Evolutionary conservation across 1,140 invertebrate species (phyloP).

Genomic region (Papilio polytes): DNA sequence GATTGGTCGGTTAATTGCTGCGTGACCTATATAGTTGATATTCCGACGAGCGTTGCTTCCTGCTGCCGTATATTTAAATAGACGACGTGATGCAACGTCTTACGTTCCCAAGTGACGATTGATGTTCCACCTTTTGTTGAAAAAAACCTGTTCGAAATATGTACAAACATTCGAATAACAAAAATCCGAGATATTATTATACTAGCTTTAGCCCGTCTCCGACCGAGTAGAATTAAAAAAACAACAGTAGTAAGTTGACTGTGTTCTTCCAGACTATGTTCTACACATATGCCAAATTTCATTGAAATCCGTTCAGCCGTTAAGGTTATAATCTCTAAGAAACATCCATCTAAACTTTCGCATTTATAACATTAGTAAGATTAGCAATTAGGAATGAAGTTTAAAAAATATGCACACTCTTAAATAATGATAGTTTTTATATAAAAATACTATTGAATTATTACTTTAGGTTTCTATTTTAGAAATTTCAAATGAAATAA

Average conservation of each 20-base stretch:
- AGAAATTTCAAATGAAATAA: background rate
- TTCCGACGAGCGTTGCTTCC: background rate
- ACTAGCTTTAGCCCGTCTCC: background rate
- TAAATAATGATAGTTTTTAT: no score
- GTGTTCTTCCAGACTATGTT: no score
- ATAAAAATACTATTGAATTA: background rate
- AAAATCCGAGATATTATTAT: no score
- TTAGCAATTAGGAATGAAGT: background rate
- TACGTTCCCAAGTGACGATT: background rate
- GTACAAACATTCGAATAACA: no score
- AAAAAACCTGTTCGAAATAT: background rate
- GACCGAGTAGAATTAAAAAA: no score
- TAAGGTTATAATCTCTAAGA: no score
- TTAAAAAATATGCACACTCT: background rate
- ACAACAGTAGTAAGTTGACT: no score
- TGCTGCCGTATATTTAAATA: slow-evolving; percentile 10
- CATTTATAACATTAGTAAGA: no score
- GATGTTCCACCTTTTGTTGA: background rate
- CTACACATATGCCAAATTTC: no score
- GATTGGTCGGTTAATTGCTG: slow-evolving; percentile 4
- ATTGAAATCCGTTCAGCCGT: no score
- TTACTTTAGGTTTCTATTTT: background rate
- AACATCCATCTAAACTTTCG: no score
- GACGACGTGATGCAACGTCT: background rate
- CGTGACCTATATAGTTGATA: slow-evolving; percentile 1